Conservation (phyloP, 1,140 invertebrate species). For the Watersipora subatra region DNA sequence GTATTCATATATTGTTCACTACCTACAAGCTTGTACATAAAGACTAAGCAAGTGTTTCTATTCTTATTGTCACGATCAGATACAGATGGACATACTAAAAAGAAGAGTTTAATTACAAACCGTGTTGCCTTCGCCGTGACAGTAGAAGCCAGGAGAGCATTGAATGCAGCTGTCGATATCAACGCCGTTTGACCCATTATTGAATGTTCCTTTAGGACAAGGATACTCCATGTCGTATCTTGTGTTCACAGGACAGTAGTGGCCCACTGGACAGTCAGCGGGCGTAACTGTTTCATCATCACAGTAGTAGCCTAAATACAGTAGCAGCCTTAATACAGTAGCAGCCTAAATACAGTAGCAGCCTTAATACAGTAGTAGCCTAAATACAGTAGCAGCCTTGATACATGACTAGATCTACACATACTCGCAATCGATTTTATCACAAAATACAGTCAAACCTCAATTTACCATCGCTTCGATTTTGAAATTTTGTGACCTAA, state of each 20-base stretch:
- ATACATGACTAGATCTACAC: neutral
- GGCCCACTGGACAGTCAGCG: constrained; percentile 21
- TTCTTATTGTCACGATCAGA: no score
- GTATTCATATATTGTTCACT: no score
- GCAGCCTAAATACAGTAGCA: no score
- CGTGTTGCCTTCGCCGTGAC: constrained; percentile 25
- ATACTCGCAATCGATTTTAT: no score
- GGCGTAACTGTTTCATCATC: constrained; percentile 28
- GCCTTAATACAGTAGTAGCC: no score
- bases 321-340: no score
- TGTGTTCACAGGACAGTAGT: constrained; percentile 28
- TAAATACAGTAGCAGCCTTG: constrained; percentile 8
- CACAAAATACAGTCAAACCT: no score
- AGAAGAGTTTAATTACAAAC: neutral
- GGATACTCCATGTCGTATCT: constrained; percentile 23
- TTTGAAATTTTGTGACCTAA: no score
- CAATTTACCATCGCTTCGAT: no score
- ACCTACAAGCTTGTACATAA: no score
- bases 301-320: constrained; percentile 32
- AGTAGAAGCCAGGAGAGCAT: constrained; percentile 30
- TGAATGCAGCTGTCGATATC: constrained; percentile 23
- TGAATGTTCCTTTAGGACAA: constrained; percentile 30
- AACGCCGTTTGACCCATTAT: constrained; percentile 27
- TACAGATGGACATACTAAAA: neutral
- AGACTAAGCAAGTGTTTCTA: no score